phyloP scores from a whole-genome alignment of 2,113 vertebrate species.

The Leptocoma aspasia region DNA sequence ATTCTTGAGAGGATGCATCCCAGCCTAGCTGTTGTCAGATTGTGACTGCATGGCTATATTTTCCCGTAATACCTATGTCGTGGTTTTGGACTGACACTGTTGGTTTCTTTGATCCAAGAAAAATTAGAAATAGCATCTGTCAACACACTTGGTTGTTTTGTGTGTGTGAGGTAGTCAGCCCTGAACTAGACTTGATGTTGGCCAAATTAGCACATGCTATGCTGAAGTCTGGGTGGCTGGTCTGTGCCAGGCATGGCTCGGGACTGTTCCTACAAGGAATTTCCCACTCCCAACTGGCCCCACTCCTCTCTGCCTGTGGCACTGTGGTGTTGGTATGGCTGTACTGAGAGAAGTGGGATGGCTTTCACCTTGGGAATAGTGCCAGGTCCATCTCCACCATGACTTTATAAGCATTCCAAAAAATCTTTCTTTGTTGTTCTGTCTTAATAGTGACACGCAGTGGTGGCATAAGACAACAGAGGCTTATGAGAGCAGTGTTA shows the following conservation, averaged over 20 bases:
- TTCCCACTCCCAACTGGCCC: background rate
- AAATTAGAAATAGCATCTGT: background rate
- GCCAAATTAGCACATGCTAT: background rate
- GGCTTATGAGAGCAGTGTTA: background rate
- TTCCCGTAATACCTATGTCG: background rate
- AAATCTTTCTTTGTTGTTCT: background rate
- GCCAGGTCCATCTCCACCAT: background rate
- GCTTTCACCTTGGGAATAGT: background rate
- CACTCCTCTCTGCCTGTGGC: background rate
- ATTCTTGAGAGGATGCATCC: background rate
- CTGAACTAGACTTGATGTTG: background rate
- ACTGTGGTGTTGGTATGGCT: rapidly evolving
- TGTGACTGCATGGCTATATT: background rate
- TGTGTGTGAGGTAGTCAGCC: background rate
- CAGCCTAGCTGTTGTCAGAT: background rate
- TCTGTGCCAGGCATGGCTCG: background rate
- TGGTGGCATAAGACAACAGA: background rate
- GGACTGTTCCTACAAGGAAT: background rate
- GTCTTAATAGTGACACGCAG: conserved; percentile 42
- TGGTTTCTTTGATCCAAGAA: background rate
- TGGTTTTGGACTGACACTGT: background rate
- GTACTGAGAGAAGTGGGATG: background rate
- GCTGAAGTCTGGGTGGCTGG: background rate
- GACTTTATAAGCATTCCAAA: background rate
- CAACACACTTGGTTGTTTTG: background rate